Base-by-base conservation (phyloP, 1,140 invertebrate species). In the Drosophila baimaii region DNA sequence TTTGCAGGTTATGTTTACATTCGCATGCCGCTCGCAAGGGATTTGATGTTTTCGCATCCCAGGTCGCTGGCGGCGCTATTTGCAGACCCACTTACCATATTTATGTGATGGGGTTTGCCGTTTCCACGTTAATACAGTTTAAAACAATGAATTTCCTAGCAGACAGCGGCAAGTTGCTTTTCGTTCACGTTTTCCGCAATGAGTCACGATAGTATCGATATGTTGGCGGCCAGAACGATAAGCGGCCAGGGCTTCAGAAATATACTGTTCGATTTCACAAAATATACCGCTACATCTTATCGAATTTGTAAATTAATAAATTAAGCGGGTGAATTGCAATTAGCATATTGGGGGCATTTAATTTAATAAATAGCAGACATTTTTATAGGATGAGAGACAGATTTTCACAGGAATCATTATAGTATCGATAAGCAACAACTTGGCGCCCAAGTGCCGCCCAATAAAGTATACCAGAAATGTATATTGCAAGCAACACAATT, bases 1-100 rank as follows among this genome's bases (percentile, higher is more conserved):
- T 91, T 91, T 91, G 63, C 64, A 91, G 90, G 90, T 91, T 91
- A 91, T 81, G 90, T 91, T 75, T 70, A 44, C 54, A 49, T 65
- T 79, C 64, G 69, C 79, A 80, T 81, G 62, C 64, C 69, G 69
- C 55, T 61, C 41, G 46, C 17, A 8, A 19, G 21, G 51, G 35
- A 52, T 23, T 25, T 1, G 10, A n/a, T 54, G 56, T 58, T 55
- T n/a, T 2, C 0, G 3, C 10, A 10, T 44, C 12, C 21, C 15
- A 8, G 5, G 12, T 13, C 25, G 4, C 13, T 43, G 2, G 6
- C 12, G 2, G 15, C 2, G 6, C 61, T 65, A 89, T 88, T 88
- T 88, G 37, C 80, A 51, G 33, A 3, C 17, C 13, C 35, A 72
- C 84, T 89, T 77, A 88, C 84, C 84, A 88, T 88, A 65, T 88